Evolutionary conservation across 2,113 vertebrate species (phyloP).

Genomic region (Zingel zingel): DNA sequence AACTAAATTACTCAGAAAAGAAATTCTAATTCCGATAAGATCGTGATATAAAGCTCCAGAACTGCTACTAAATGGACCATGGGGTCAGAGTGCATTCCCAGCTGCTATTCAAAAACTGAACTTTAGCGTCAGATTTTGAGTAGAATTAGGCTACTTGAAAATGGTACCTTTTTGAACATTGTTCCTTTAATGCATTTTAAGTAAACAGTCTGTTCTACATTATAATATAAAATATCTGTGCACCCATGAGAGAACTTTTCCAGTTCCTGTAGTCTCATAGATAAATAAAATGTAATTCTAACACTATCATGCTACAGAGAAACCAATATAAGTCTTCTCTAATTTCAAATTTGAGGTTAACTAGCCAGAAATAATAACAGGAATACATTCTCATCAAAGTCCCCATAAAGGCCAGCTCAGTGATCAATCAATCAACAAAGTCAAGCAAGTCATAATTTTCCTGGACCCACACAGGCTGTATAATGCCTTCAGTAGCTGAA

Average conservation of each 20-base stretch:
- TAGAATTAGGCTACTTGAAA: no score
- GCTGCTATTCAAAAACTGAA: no score
- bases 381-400: slow-evolving; percentile 23
- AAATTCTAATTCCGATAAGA: no score
- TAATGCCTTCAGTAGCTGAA: slow-evolving; percentile 52
- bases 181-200: neutral
- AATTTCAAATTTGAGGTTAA: slow-evolving; percentile 12
- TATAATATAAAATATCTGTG: neutral
- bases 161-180: no score
- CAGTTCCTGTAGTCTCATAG: neutral
- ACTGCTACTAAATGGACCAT: no score
- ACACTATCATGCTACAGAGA: slow-evolving; percentile 1
- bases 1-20: neutral
- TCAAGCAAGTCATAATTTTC: slow-evolving; percentile 39
- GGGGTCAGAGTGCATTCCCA: no score
- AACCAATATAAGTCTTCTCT: neutral
- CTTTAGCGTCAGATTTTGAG: no score
- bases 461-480: slow-evolving; percentile 28
- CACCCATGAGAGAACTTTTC: neutral
- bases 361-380: slow-evolving; percentile 13
- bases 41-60: no score
- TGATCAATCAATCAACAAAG: slow-evolving; percentile 54
- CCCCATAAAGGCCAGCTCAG: slow-evolving; percentile 31
- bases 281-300: neutral
- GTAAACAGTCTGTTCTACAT: neutral